Base-by-base conservation (phyloP, 2,888 invertebrate genomes). In the Ommatoiulus sabulosus region DNA sequence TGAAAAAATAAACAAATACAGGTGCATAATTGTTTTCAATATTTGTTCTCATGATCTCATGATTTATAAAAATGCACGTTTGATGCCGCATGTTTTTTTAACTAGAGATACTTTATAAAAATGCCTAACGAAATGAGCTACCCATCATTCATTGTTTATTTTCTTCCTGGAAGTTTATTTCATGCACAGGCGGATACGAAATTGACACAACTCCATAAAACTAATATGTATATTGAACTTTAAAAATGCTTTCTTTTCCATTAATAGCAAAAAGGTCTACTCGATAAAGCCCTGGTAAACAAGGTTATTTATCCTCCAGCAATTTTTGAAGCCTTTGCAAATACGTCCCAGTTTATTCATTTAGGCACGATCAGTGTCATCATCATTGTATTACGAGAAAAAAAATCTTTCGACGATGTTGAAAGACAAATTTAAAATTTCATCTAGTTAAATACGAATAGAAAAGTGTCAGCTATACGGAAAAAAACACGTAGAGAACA, bases 301-400 rank as follows among this genome's bases (percentile, higher is more conserved):
- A 24, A 24, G 10, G 7, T 24, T 24, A 72, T 72, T 72, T 72
- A 24, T 24, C 72, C 24, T 72, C 24, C 72, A 8, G 24, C 72
- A 10, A 72, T 24, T 72, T 72, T 17, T 24, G 7, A 72, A 10
- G 24, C 63, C 6, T 63, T 63, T 20, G 12, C 24, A 72, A 72
- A 72, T 24, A 24, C 72, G 24, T 24, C 24, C n/a, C 63, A 72
- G 24, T 72, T 72, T 72, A 72, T 72, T 72, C 8, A 24, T 24
- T 24, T 8, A 72, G 24, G 24, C 72, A 72, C 72, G 24, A 72
- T 72, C 72, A 72, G 72, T 72, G 72, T 72, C 72, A 72, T 72
- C 72, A 72, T 72, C 72, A 72, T 72, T 24, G 72, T 72, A 8
- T 72, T 24, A 72, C 24, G 24, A 72, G 3, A 72, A 63, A 63